Evolutionary conservation across 2,888 invertebrate species (phyloP).

Genomic region (Carterocephalus palaemon): DNA sequence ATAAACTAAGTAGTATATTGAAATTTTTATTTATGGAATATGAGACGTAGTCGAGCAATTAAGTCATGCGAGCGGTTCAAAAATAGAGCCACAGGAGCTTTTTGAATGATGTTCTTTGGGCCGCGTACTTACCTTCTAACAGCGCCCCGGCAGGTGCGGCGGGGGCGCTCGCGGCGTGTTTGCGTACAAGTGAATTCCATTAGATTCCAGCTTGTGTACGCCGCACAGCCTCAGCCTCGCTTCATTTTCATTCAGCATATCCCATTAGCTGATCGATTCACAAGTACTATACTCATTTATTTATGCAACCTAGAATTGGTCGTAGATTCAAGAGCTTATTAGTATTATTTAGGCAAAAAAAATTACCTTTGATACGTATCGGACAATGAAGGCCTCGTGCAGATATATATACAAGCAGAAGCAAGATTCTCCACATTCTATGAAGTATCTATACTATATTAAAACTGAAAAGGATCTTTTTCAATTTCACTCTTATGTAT

Average conservation of each 20-base stretch:
- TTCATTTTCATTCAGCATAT: slow-evolving; percentile 77
- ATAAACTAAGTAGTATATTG: no score
- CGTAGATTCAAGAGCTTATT: slow-evolving; percentile 30
- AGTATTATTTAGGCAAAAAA: slow-evolving; percentile 28
- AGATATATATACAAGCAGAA: no score
- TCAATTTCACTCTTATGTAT: no score
- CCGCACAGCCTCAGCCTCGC: slow-evolving; percentile 58
- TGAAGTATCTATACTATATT: no score
- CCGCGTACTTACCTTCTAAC: slow-evolving; percentile 25
- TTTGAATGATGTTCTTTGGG: slow-evolving; percentile 37
- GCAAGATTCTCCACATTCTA: no score
- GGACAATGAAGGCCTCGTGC: no score
- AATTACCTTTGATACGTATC: slow-evolving; percentile 34
- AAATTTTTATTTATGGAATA: no score
- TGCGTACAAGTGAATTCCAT: slow-evolving; percentile 79
- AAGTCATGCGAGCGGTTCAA: no score
- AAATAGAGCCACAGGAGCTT: no score
- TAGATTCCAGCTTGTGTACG: slow-evolving; percentile 69
- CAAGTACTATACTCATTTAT: slow-evolving; percentile 63
- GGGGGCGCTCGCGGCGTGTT: slow-evolving; percentile 68
- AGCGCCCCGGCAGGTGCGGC: slow-evolving; percentile 38
- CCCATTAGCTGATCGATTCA: slow-evolving; percentile 76
- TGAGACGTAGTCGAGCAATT: no score
- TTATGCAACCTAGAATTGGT: slow-evolving; percentile 35
- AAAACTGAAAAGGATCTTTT: no score